These are phyloP conservation scores for Brassicogethes aeneus DNA, from an alignment of 2,888 invertebrate species.

Conservation along the genomic window DNA sequence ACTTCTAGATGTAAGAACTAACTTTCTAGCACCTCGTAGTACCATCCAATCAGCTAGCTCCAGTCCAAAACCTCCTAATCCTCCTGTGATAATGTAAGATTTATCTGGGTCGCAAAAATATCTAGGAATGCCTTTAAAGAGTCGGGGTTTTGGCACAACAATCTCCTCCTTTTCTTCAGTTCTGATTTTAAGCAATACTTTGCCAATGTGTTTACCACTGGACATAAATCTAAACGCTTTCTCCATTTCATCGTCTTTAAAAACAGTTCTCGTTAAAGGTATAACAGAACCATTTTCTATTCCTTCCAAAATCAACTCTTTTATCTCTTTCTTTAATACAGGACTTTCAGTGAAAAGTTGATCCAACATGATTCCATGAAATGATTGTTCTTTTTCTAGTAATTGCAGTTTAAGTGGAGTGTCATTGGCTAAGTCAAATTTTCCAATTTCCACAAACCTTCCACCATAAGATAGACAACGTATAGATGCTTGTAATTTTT, in stretches of 20 bases:
- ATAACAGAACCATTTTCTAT: constrained; percentile 56
- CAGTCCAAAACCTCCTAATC: constrained; percentile 87
- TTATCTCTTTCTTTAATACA: constrained; percentile 44
- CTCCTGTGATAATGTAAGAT: constrained; percentile 61
- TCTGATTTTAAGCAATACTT: constrained; percentile 45
- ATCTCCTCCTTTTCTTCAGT: constrained; percentile 22
- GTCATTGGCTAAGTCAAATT: constrained; percentile 66
- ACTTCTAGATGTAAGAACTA: constrained; percentile 72
- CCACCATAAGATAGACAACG: constrained; percentile 52
- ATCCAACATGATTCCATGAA: constrained; percentile 72
- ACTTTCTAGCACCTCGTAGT: constrained; percentile 66
- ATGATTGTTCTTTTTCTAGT: constrained; percentile 63
- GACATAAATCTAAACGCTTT: constrained; percentile 58
- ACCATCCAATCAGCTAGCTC: constrained; percentile 84
- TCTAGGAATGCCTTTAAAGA: constrained; percentile 38
- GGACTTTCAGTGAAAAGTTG: constrained; percentile 46
- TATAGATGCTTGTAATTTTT: constrained; percentile 67
- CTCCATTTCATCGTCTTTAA: constrained; percentile 56
- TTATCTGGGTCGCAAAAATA: constrained; percentile 46
- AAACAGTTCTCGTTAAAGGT: constrained; percentile 58
- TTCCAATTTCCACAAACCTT: constrained; percentile 77
- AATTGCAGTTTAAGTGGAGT: constrained; percentile 50
- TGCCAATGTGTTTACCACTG: constrained; percentile 72
- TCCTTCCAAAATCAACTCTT: constrained; percentile 48
- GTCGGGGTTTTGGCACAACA: constrained; percentile 7